These are phyloP conservation scores for Echinops telfairi DNA, from an alignment of 2,113 vertebrate genomes.

Conservation along the genomic window DNA sequence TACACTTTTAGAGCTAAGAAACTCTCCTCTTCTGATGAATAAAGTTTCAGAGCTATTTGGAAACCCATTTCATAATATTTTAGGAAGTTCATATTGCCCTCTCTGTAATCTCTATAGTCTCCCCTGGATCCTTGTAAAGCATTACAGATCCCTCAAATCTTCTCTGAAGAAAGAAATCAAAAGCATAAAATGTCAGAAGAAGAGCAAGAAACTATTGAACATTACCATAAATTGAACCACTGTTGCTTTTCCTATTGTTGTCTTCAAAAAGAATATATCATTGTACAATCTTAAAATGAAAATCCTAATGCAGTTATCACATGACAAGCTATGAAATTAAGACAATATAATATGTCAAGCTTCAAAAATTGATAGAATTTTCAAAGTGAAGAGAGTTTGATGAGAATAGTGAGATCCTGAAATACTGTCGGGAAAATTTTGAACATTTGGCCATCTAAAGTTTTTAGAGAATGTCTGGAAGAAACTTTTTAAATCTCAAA, in stretches of 20 bases:
- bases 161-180: constrained; percentile 38
- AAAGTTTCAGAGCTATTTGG: constrained; percentile 35
- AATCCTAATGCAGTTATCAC: background rate
- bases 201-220: constrained; percentile 7
- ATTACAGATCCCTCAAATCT: background rate
- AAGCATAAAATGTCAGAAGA: constrained; percentile 26
- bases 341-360: constrained; percentile 23
- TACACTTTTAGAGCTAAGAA: background rate
- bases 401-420: background rate
- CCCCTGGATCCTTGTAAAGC: constrained; percentile 32
- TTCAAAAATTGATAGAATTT: background rate
- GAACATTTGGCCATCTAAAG: background rate
- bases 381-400: constrained; percentile 2
- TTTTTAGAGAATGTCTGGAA: constrained; percentile 29
- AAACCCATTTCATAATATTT: constrained; percentile 2
- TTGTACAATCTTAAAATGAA: constrained; percentile 17
- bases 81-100: constrained; percentile 14
- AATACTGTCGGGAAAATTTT: constrained; percentile 9
- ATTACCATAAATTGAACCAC: constrained; percentile 29
- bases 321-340: background rate
- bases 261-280: constrained; percentile 53
- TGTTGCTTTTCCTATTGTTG: background rate
- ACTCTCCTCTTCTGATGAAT: background rate
- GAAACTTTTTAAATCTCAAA: background rate
- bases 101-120: background rate